Evolutionary conservation across 2,888 invertebrate genomes (phyloP), one percentile per base, ranked within the genome.

Genomic region (Aquatica leii): DNA sequence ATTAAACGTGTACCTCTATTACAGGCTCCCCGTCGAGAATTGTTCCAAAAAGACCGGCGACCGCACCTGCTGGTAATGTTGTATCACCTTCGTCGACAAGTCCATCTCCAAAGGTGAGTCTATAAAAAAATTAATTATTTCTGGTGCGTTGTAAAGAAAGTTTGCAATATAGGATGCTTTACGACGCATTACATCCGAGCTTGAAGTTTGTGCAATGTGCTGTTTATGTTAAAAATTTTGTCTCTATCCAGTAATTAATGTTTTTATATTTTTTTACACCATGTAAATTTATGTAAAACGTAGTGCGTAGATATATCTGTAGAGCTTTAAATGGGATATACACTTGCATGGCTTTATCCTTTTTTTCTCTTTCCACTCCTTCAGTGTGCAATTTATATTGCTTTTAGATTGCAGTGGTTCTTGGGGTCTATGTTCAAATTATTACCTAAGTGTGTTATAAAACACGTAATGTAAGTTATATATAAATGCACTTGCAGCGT

Each of bases 11-110:
- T n/a, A n/a, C n/a, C n/a, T n/a, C n/a, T 6, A 24, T 81, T 82
- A 46, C 76, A 86, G 86, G 84, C 57, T 84, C 85, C 21, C 83
- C 84, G 2, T 81, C 82, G 60, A 81, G 84, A 68, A 74, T 82
- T 53, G 81, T 83, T 18, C 76, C 83, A 59, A 86, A 83, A 75
- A 81, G 85, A 79, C 80, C 85, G 67, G 75, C 82, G 71, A 75
- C 82, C 73, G 71, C 81, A 71, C 72, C 83, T 69, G 79, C 83
- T 72, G 74, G 79, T 60, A 77, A 79, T 73, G 74, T 83, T 71
- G 79, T 83, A 73, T 80, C 84, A 73, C 78, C 83, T 71, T 77
- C 81, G 73, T 81, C 82, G 31, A 76, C 81, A 59, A 82, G 81
- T 71, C 81, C 83, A 46, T 81, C 82, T 43, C 74, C 81, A 69